These are phyloP conservation scores for Tetraneura akinire DNA, from an alignment of 1,140 invertebrate genomes.

Conservation along the genomic window DNA sequence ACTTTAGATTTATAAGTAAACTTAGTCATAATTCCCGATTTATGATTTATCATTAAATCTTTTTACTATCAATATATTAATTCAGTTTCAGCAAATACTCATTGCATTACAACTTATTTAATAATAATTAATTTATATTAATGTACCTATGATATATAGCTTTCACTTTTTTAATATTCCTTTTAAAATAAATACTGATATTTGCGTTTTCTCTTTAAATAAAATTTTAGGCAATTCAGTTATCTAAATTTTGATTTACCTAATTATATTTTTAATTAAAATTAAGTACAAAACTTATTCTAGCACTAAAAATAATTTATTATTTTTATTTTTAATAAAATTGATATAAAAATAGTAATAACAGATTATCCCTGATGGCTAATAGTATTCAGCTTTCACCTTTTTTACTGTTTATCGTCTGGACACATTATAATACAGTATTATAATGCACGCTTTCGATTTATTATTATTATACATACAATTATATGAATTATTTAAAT, in stretches of 20 bases:
- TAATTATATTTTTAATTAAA: background rate
- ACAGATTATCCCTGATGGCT: background rate
- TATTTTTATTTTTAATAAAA: background rate
- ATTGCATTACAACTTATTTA: too few species aligned
- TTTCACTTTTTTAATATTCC: conserved; percentile 4
- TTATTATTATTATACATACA: background rate
- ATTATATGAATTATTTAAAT: too few species aligned
- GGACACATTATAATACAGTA: background rate
- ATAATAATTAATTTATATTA: background rate
- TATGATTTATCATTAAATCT: background rate
- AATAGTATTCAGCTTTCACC: conserved; percentile 22
- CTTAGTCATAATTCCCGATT: background rate
- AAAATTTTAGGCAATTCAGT: background rate
- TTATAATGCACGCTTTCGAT: background rate
- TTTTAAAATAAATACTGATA: conserved; percentile 4
- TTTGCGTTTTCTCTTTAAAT: conserved; percentile 27
- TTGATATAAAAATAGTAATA: background rate
- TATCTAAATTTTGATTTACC: background rate
- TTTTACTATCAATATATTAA: too few species aligned
- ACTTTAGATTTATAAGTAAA: too few species aligned
- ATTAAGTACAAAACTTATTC: too few species aligned
- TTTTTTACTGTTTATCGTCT: background rate
- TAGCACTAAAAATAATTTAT: background rate
- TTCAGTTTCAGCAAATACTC: too few species aligned
- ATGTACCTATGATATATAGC: background rate